Evolutionary conservation across 2,888 invertebrate species (phyloP), one percentile per base, ranked within the genome.

Genomic region (Cephus pulcher): DNA sequence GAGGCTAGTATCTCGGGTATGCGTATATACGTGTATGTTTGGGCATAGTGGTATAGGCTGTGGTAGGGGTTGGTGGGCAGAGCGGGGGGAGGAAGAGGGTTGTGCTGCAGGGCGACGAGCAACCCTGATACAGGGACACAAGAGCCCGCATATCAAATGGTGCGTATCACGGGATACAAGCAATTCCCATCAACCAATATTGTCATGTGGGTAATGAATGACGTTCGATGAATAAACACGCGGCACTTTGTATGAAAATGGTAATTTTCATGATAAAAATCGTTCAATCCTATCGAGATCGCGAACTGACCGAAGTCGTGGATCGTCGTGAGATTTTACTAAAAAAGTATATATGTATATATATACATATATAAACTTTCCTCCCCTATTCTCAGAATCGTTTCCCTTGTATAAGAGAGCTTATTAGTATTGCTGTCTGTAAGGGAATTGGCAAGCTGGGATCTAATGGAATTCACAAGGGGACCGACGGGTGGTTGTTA

Each of bases 191-290:
- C 89, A 90, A 89, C 89, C 89, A 90, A 91, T 91, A 91, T 91
- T 91, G 90, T 90, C 90, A 89, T 89, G 90, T 89, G 90, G 90
- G 90, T 90, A 90, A 91, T 90, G 90, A 91, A 90, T 88, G 88
- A 85, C 88, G 86, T 87, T 86, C 88, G 85, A 88, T 89, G 90
- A 90, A 90, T 90, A 90, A 91, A 90, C 90, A 89, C 88, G 88
- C 83, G 85, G 84, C 84, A 84, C 79, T 84, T 84, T 84, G 84
- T 84, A 83, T 86, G 85, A 85, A 86, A 88, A 88, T 82, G 84
- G 77, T 82, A 82, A 87, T 82, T 83, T 82, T 80, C 80, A 76
- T 76, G 78, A 77, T 79, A 80, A 73, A 78, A 81, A 76, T 79
- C 76, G 12, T 30, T 37, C 68, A 12, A 33, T 23, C 75, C 12